Percentiles rank a stretch among this genome's conserved stretches.
Conservation (phyloP, 2,888 invertebrate genomes). For the Nezara viridula region DNA sequence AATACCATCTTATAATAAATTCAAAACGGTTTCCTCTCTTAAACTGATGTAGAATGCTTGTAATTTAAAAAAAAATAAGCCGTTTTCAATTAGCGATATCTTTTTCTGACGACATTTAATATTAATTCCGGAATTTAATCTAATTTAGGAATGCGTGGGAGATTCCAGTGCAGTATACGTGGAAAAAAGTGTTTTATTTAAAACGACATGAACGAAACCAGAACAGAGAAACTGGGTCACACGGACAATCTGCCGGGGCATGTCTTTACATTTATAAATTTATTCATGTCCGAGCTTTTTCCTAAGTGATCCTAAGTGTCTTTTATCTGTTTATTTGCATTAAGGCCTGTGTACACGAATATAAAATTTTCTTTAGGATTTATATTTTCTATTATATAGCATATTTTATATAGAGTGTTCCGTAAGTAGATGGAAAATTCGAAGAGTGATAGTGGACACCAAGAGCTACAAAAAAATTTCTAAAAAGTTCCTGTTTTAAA, state of each 20-base stretch:
- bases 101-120: not conserved
- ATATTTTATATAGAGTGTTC: too few relatives aligned
- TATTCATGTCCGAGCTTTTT: constrained; percentile 4
- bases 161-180: not conserved
- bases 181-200: constrained; percentile 15
- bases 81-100: not conserved
- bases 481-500: too few relatives aligned
- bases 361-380: not conserved
- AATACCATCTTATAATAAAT: too few relatives aligned
- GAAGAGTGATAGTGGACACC: too few relatives aligned
- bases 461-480: too few relatives aligned
- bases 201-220: constrained; percentile 18
- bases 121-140: not conserved
- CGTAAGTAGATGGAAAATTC: too few relatives aligned
- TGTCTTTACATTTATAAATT: not conserved
- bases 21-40: not conserved
- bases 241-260: not conserved
- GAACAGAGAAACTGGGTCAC: constrained; percentile 9
- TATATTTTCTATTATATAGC: too few relatives aligned
- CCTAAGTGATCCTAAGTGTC: not conserved
- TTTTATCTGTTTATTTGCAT: not conserved
- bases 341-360: not conserved
- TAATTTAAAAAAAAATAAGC: not conserved
- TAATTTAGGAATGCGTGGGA: not conserved
- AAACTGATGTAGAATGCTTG: not conserved